Evolutionary conservation across 2,888 invertebrate species (phyloP), one percentile per base, ranked within the genome.

Genomic region (Pandemis heparana): DNA sequence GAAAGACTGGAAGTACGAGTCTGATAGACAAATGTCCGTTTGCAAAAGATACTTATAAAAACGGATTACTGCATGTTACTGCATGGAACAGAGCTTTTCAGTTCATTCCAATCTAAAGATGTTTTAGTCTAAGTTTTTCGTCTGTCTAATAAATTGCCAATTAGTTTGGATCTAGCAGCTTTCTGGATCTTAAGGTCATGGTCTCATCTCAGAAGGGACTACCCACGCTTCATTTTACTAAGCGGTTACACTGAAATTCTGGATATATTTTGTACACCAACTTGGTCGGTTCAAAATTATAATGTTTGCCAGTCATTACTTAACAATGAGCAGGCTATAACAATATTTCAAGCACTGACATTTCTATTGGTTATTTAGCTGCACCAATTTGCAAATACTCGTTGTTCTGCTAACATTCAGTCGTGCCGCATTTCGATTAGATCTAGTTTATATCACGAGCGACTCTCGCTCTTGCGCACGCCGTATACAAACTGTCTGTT

Each of bases 401-500:
- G 65, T 69, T 59, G 68, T 73, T 61, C 59, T 18, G 53, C 46
- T 59, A 73, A 67, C 63, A 68, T 62, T 65, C 53, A 68, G 67
- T 72, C 72, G 67, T 72, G 67, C 67, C 38, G 56, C 43, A 43
- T 53, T 67, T 23, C 59, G 73, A 73, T 73, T 59, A 18, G 63
- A 73, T 73, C 73, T 69, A 73, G 68, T 69, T 63, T 73, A 68
- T 69, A 59, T 48, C 73, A 69, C 68, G 68, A 69, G 63, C 63
- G 23, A 32, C 23, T 32, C n/a, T n/a, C 48, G 63, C 59, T 73
- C 59, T 56, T 64, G 48, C 23, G 39, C 63, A 64, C 63, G 68
- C 64, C 12, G 48, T 46, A 68, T 59, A 64, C 62, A 64, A 60
- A 61, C 62, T 43, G 60, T 14, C 10, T n/a, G 4, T 60, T 60